Base-by-base conservation (phyloP, 2,888 invertebrate species). In the Petrolisthes cinctipes region DNA sequence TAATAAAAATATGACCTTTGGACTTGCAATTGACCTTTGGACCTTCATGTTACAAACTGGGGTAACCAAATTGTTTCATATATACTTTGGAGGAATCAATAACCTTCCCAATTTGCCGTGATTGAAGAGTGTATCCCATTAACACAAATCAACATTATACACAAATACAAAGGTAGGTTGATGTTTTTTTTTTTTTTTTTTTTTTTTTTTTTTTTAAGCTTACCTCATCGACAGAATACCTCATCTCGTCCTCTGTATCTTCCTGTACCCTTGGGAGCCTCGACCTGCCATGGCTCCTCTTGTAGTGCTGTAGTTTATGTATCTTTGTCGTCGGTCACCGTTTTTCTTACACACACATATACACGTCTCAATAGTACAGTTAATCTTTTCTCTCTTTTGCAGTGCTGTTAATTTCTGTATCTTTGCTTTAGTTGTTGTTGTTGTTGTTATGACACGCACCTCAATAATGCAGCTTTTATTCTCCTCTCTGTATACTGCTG, bases 161-260 rank as follows among this genome's bases (percentile, higher is more conserved):
- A 37, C 37, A 37, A 37, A 37, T 37, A 37, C 2, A 37, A 37
- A 37, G 37, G 37, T 37, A 37, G 37, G 37, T 37, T 37, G 37
- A 37, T 37, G 37, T 37, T 61, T 0, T 61, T 17, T 61, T 17
- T 37, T 1, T 75, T n/a, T 3, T n/a, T 37, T 1, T 75, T n/a
- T 2, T n/a, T 37, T 1, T 75, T n/a, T 2, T 17, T 61, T 17
- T 61, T 17, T 61, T 1, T 23, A 9, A 9, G 1, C 20, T 37
- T n/a, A 75, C 75, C 75, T 75, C 75, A 9, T 75, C 75, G 11
- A n/a, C 75, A 7, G 75, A 61, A 17, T 61, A 61, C 17, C 61
- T 61, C 61, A 61, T 61, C 11, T 17, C 61, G 61, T 17, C 11
- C 61, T 61, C 9, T 61, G 61, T 61, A 61, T 61, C 61, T 17